phyloP scores from a whole-genome alignment of 35 echinoderm and acorn worm genomes.

The Holothuria glaberrima region DNA sequence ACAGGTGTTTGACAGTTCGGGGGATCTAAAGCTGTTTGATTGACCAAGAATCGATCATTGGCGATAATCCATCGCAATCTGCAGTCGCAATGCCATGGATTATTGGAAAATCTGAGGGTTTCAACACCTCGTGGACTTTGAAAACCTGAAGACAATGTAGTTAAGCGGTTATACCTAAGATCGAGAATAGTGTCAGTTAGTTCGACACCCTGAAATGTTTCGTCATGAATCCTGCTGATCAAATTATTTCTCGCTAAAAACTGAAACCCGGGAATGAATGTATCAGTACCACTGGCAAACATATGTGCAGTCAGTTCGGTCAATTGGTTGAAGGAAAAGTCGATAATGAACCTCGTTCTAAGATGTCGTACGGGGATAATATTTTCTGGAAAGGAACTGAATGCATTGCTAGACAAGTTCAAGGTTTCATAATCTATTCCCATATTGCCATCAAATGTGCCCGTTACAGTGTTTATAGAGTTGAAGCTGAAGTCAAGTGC shows the following conservation, averaged over 20 bases:
- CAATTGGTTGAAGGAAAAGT: slow-evolving; percentile 30
- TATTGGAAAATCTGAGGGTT: background rate
- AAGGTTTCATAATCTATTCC: slow-evolving; percentile 24
- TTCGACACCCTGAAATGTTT: background rate
- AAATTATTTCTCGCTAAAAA: slow-evolving; percentile 43
- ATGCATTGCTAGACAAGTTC: slow-evolving; percentile 20
- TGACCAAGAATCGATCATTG: background rate
- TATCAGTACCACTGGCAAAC: slow-evolving; percentile 16
- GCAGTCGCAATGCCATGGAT: slow-evolving; percentile 55
- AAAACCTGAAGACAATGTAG: background rate
- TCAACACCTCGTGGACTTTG: background rate
- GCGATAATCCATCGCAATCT: slow-evolving; percentile 35
- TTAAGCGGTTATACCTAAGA: slow-evolving; percentile 35
- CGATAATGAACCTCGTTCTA: background rate
- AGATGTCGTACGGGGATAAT: background rate
- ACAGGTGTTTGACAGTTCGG: slow-evolving; percentile 5
- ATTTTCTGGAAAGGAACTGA: slow-evolving; percentile 14
- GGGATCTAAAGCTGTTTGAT: background rate
- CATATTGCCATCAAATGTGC: too few species aligned
- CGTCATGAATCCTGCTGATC: slow-evolving; percentile 36
- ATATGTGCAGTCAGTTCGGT: slow-evolving; percentile 26
- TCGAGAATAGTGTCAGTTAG: slow-evolving; percentile 30
- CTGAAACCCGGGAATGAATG: background rate
- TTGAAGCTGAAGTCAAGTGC: slow-evolving; percentile 29
- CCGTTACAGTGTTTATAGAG: background rate